These are phyloP conservation scores for Acanthisitta chloris DNA, from an alignment of 2,113 vertebrate genomes.

Conservation along the genomic window DNA sequence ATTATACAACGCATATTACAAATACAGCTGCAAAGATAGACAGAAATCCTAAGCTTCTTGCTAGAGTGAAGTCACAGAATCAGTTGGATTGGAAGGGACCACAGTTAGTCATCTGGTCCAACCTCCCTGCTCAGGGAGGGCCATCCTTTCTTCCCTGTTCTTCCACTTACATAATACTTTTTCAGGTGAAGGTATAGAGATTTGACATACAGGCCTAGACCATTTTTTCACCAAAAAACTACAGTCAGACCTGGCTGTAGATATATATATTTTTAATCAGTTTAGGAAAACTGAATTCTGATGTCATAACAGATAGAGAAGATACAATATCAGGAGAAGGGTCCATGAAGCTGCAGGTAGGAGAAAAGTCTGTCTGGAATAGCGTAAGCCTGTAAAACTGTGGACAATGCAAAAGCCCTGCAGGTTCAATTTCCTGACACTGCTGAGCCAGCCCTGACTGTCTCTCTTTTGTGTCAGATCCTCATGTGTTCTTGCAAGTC, in stretches of 20 bases:
- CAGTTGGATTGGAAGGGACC: too few relatives aligned
- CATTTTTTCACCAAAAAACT: neutral
- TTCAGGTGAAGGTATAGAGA: neutral
- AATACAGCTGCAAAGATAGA: neutral
- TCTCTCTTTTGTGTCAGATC: neutral
- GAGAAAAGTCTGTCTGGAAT: neutral
- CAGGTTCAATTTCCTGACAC: neutral
- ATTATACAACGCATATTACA: fast-evolving
- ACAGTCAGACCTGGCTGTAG: neutral
- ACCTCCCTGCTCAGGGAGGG: too few relatives aligned
- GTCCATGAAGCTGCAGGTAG: neutral
- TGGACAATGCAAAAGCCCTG: neutral
- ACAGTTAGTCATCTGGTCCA: too few relatives aligned
- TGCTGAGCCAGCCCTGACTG: neutral
- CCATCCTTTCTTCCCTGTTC: neutral
- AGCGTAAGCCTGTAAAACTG: neutral
- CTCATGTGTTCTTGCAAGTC: neutral
- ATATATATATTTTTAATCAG: neutral
- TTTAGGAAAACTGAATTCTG: neutral
- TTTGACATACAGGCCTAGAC: neutral
- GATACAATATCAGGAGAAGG: neutral
- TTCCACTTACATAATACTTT: neutral
- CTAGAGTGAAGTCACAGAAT: neutral
- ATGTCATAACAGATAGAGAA: neutral
- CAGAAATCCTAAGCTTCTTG: neutral